These are phyloP conservation scores for Drosophila orosa DNA, from an alignment of 1,140 invertebrate species.

Conservation along the genomic window DNA sequence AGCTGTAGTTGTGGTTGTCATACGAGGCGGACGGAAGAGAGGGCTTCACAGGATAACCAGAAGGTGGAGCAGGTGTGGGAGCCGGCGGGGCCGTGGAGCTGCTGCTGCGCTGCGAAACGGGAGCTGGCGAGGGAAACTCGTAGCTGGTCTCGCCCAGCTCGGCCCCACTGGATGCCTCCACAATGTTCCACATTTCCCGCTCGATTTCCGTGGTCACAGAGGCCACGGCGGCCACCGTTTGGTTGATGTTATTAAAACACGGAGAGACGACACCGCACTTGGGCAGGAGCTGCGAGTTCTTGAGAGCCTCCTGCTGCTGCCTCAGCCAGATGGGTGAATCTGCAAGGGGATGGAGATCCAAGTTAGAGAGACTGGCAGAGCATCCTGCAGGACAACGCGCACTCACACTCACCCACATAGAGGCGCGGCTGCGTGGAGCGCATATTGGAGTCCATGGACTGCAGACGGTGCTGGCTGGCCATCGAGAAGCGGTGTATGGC, in stretches of 20 bases:
- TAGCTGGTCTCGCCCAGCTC: constrained; percentile 77
- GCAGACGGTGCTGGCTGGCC: constrained; percentile 80
- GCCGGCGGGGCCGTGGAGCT: constrained; percentile 30
- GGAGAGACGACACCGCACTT: constrained; percentile 75
- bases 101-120: constrained; percentile 59
- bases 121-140: constrained; percentile 59
- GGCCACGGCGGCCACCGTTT: constrained; percentile 81
- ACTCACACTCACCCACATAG: constrained; percentile 82
- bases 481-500: constrained; percentile 84
- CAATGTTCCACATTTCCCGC: constrained; percentile 84
- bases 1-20: constrained; percentile 76
- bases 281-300: constrained; percentile 67
- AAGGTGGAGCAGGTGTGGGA: constrained; percentile 7
- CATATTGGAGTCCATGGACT: constrained; percentile 79
- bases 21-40: constrained; percentile 57
- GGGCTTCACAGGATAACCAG: not conserved
- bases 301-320: constrained; percentile 79
- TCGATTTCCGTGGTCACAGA: constrained; percentile 81
- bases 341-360: constrained; percentile 14
- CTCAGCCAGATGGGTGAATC: constrained; percentile 81
- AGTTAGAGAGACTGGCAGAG: constrained; percentile 12
- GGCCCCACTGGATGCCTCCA: constrained; percentile 83
- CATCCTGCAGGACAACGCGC: constrained; percentile 57
- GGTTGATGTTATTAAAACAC: constrained; percentile 82
- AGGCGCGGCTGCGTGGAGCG: constrained; percentile 80